Percentiles rank a stretch among this genome's conserved stretches.
These are phyloP conservation scores for Triplophysa yarkandensis DNA, from an alignment of 2,797 vertebrate genomes.

Conservation along the genomic window DNA sequence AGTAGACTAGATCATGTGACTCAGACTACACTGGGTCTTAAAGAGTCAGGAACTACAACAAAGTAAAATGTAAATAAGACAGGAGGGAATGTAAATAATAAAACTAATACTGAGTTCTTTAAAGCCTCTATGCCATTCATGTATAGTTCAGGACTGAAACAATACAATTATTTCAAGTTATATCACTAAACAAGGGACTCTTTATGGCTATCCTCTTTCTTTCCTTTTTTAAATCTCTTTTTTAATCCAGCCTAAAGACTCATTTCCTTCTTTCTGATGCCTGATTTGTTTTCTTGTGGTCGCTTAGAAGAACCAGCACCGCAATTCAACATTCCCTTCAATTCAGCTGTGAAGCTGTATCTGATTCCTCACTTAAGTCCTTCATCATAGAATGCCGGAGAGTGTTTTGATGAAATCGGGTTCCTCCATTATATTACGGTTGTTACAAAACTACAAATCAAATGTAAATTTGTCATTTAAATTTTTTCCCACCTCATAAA, in stretches of 20 bases:
- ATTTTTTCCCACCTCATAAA: background rate
- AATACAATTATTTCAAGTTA: no score
- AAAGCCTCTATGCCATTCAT: no score
- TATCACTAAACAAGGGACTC: no score
- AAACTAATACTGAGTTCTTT: no score
- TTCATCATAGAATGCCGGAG: constrained; percentile 46
- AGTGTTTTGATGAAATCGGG: constrained; percentile 27
- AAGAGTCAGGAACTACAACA: no score
- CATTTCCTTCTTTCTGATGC: constrained; percentile 40
- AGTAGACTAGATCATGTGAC: no score
- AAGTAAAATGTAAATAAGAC: no score
- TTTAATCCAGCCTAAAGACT: constrained; percentile 10
- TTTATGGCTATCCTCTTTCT: constrained; percentile 17
- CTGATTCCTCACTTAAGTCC: constrained; percentile 55
- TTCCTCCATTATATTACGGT: background rate
- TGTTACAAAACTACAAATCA: background rate
- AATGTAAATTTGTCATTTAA: background rate
- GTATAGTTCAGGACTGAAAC: no score
- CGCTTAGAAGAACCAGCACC: constrained; percentile 56
- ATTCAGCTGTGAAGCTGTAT: constrained; percentile 49
- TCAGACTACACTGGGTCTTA: no score
- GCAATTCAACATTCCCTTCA: constrained; percentile 45
- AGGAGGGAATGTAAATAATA: no score
- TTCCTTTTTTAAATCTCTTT: constrained; percentile 9
- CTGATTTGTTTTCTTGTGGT: constrained; percentile 49